Conservation (phyloP, 1,140 invertebrate genomes). For the Ostrea edulis region DNA sequence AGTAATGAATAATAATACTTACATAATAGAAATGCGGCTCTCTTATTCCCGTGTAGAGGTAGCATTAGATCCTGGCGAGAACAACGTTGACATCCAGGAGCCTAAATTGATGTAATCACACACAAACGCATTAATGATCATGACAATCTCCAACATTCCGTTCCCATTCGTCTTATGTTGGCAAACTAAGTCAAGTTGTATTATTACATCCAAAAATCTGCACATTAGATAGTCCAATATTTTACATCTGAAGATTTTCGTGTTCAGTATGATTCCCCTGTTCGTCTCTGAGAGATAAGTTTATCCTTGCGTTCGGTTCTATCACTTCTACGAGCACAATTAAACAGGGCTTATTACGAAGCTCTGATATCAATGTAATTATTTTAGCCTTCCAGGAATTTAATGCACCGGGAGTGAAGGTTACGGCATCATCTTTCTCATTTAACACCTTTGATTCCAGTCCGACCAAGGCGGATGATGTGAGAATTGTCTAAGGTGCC, state of each 20-base stretch:
- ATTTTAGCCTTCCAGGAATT: constrained; percentile 10
- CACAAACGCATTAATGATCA: constrained; percentile 18
- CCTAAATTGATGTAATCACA: not conserved
- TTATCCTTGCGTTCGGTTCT: not conserved
- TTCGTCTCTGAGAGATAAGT: not conserved
- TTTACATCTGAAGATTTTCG: not conserved
- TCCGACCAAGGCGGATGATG: not conserved
- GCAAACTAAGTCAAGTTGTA: constrained; percentile 1
- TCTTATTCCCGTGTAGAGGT: not conserved
- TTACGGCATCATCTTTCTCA: constrained; percentile 9
- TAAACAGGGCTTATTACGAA: not conserved
- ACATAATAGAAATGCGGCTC: not conserved
- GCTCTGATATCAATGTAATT: constrained; percentile 32
- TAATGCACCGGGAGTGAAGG: not conserved
- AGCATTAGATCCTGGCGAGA: not conserved
- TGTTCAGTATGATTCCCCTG: not conserved
- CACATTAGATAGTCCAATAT: not conserved
- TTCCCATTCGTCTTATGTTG: not conserved
- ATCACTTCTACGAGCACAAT: not conserved
- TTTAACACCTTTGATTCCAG: constrained; percentile 11
- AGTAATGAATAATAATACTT: not conserved
- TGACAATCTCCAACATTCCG: not conserved
- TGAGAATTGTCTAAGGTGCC: not conserved
- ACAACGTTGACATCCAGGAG: not conserved
- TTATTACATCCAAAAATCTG: constrained; percentile 2